phyloP scores from a whole-genome alignment of 2,113 vertebrate species.

The Tragelaphus scriptus region DNA sequence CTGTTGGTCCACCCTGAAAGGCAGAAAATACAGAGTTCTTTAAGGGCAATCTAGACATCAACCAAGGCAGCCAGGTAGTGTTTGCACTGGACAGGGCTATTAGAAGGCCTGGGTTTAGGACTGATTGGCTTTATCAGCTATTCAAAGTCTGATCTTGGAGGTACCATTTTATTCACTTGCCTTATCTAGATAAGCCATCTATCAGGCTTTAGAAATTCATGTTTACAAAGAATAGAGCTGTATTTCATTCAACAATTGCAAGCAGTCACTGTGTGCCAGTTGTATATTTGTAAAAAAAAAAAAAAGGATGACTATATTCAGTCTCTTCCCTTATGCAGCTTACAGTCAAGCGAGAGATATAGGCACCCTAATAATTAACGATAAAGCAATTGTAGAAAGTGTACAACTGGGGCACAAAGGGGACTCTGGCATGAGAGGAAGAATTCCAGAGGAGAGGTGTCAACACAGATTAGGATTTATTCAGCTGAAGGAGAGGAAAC shows the following conservation, averaged over 20 bases:
- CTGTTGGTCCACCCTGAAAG: slow-evolving; percentile 75
- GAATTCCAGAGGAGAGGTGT: not conserved
- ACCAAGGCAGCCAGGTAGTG: not conserved
- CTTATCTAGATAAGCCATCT: not conserved
- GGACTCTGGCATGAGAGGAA: not conserved
- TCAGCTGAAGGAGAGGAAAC: not conserved
- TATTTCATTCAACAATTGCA: not conserved
- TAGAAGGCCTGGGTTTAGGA: not conserved
- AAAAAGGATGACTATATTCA: not conserved
- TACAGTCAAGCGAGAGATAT: not conserved
- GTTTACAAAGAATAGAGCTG: not conserved
- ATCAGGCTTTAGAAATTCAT: not conserved
- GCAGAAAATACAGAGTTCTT: not conserved
- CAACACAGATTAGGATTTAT: not conserved
- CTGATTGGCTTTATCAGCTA: not conserved
- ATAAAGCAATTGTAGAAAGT: not conserved
- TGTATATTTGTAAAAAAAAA: not conserved
- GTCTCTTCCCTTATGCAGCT: not conserved
- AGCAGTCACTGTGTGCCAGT: not conserved
- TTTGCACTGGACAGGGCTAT: not conserved
- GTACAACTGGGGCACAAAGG: not conserved
- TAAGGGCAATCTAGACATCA: not conserved
- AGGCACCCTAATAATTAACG: not conserved
- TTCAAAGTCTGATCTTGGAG: not conserved
- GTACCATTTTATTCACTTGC: not conserved